Evolutionary conservation across 1,140 invertebrate species (phyloP).

Genomic region (Heliconius melpomene): DNA sequence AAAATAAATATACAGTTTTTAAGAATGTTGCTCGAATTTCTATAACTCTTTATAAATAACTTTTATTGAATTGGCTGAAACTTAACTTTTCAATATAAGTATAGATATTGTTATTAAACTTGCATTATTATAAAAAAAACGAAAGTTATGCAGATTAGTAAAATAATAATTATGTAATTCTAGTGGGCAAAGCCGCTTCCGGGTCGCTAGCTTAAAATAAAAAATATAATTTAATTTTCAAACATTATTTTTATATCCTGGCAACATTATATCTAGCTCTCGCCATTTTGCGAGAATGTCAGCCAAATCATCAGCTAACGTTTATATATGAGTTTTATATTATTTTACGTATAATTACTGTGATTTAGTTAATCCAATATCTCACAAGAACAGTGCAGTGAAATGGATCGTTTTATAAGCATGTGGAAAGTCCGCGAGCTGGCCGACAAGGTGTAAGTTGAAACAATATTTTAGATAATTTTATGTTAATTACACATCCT

Average conservation of each 20-base stretch:
- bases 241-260: slow-evolving; percentile 25
- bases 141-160: too few species aligned
- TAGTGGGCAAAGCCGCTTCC: too few species aligned
- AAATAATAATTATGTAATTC: too few species aligned
- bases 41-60: too few species aligned
- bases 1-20: too few species aligned
- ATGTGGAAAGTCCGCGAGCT: slow-evolving; percentile 97
- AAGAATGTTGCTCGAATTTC: too few species aligned
- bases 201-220: neutral
- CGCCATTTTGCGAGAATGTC: slow-evolving; percentile 82
- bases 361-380: slow-evolving; percentile 62
- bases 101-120: too few species aligned
- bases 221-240: neutral
- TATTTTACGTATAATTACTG: slow-evolving; percentile 61
- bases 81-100: too few species aligned
- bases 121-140: too few species aligned
- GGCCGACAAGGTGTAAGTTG: slow-evolving; percentile 97
- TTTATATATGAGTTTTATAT: slow-evolving; percentile 75
- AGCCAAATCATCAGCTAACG: slow-evolving; percentile 81
- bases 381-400: slow-evolving; percentile 48
- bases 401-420: slow-evolving; percentile 88
- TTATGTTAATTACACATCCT: slow-evolving; percentile 69
- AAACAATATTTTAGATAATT: slow-evolving; percentile 61
- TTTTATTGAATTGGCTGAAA: too few species aligned
- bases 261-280: slow-evolving; percentile 55